These are phyloP conservation scores for Sinocyclocheilus grahami DNA, from an alignment of 2,113 vertebrate species.

Conservation along the genomic window DNA sequence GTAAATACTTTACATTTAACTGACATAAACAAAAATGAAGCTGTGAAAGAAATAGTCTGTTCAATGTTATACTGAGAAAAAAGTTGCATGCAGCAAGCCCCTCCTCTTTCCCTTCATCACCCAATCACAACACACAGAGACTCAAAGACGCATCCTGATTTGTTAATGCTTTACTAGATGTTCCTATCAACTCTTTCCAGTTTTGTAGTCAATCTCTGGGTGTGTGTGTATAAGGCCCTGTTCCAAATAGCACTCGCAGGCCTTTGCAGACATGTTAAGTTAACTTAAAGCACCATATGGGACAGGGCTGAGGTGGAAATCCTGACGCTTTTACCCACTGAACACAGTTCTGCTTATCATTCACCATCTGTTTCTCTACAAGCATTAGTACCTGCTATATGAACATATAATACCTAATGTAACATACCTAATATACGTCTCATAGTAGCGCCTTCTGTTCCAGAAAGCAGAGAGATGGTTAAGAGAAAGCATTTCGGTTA, in stretches of 20 bases:
- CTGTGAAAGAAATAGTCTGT: too few species aligned
- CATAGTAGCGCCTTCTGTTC: slow-evolving; percentile 98
- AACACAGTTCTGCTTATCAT: slow-evolving; percentile 8
- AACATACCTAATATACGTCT: slow-evolving; percentile 97
- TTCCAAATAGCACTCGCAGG: background rate
- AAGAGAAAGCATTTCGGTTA: slow-evolving; percentile 78
- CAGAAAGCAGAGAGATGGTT: slow-evolving; percentile 80
- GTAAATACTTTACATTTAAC: background rate
- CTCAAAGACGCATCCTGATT: slow-evolving; percentile 1
- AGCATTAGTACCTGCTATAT: slow-evolving; percentile 1
- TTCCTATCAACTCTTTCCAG: background rate
- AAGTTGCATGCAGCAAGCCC: slow-evolving; percentile 64
- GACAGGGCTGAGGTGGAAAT: background rate
- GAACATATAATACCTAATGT: slow-evolving; percentile 19
- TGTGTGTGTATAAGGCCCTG: background rate
- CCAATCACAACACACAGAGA: slow-evolving; percentile 33
- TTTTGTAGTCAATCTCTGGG: background rate
- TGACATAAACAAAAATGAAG: too few species aligned
- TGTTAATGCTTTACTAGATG: background rate
- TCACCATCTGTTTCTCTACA: slow-evolving; percentile 39
- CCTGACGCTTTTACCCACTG: background rate
- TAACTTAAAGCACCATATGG: background rate
- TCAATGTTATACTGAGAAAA: too few species aligned
- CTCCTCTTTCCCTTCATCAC: background rate
- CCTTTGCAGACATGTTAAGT: background rate